These are phyloP conservation scores for Brachyistius frenatus DNA, from an alignment of 2,113 vertebrate genomes.

Conservation along the genomic window DNA sequence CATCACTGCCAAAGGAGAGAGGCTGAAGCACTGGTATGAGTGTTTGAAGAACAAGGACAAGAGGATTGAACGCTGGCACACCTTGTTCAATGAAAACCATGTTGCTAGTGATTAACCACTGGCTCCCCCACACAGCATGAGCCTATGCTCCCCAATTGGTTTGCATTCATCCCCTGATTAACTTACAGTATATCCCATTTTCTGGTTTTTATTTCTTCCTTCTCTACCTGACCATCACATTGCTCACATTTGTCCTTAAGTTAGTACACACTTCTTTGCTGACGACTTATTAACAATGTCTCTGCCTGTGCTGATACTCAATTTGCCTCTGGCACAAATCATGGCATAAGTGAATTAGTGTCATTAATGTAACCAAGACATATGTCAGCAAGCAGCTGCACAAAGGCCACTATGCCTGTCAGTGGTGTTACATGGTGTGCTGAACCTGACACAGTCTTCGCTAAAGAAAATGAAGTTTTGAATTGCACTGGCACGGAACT, in stretches of 20 bases:
- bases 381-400: slow-evolving; percentile 43
- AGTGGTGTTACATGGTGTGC: slow-evolving; percentile 20
- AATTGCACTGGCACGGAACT: slow-evolving; percentile 59
- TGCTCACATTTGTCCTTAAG: slow-evolving; percentile 15
- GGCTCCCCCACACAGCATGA: slow-evolving; percentile 13
- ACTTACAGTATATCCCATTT: slow-evolving; percentile 8
- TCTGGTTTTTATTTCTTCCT: slow-evolving; percentile 40
- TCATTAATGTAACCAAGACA: slow-evolving; percentile 41
- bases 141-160: slow-evolving; percentile 35
- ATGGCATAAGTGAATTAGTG: slow-evolving; percentile 36
- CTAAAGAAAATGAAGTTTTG: slow-evolving; percentile 34
- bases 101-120: slow-evolving; percentile 89
- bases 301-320: slow-evolving; percentile 62
- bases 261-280: slow-evolving; percentile 19
- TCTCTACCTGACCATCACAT: slow-evolving; percentile 27
- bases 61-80: slow-evolving; percentile 98
- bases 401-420: slow-evolving; percentile 46
- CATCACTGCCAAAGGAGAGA: slow-evolving; percentile 95
- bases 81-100: slow-evolving; percentile 91
- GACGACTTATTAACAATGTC: slow-evolving; percentile 21
- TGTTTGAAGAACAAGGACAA: slow-evolving; percentile 99
- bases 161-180: slow-evolving; percentile 42
- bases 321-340: slow-evolving; percentile 56
- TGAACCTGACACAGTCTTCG: slow-evolving; percentile 34
- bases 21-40: slow-evolving; percentile 99